Evolutionary conservation across 2,888 invertebrate species (phyloP), one percentile per base, ranked within the genome.

Genomic region (Drosophila colorata): DNA sequence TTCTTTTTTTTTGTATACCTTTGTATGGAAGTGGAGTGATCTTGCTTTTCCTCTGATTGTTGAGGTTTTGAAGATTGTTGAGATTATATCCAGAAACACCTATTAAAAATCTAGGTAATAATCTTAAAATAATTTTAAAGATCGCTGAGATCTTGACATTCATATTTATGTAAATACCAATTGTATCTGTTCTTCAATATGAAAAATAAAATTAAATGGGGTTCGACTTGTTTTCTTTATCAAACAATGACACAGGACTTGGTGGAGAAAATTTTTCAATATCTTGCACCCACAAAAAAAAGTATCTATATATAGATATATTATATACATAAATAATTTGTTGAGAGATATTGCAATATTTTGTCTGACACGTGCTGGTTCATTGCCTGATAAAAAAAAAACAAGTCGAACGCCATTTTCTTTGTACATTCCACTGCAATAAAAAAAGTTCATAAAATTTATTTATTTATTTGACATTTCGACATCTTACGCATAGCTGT

Each of bases 401-500:
- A 58, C 53, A 40, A 38, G 51, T 56, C 61, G 9, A 18, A 46
- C 41, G 47, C 4, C 23, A 33, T 61, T 49, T 51, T 41, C 20
- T 4, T 14, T 25, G 61, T 48, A 43, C 65, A 14, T 33, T 69
- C 53, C 55, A 53, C 56, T 48, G 8, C 25, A 31, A 44, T 58
- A 11, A 64, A 28, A 55, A 46, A 18, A n/a, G 38, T 38, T 16
- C 37, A 49, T 55, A 18, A 64, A 33, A 31, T 38, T 8, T 18
- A 33, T 35, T 33, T n/a, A n/a, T 58, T 53, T 25, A 16, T 48
- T 31, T 9, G 8, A 6, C 13, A 28, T 13, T 25, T 38, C 2
- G 31, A 16, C 4, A n/a, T 8, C 41, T 52, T 33, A 18, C 1
- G 18, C n/a, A 1, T 28, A 8, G 28, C 9, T n/a, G 8, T 7